A percentile compares a stretch with the other conserved stretches of the same genome.
Conservation (phyloP, 2,113 vertebrate genomes). For the Siniperca knerii region DNA sequence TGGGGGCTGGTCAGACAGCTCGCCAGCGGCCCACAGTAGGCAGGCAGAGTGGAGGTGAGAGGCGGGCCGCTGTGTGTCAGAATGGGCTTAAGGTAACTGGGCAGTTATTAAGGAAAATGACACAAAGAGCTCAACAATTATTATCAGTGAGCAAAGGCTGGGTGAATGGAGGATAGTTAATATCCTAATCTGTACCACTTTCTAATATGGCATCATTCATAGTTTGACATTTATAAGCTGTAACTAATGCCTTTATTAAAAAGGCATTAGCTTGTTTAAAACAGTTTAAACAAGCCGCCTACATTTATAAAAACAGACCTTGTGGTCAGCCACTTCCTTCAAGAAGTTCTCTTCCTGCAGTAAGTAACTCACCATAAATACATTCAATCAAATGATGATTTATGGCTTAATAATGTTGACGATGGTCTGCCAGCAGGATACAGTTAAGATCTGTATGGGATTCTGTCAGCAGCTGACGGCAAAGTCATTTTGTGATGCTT, state of each 20-base stretch:
- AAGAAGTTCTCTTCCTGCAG: not conserved
- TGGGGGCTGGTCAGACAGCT: constrained; percentile 94
- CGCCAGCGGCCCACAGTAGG: constrained; percentile 94
- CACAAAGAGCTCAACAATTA: not conserved
- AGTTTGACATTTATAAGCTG: not conserved
- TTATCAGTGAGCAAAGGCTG: not conserved
- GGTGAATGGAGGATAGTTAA: not conserved
- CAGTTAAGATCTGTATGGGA: not conserved
- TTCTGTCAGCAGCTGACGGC: constrained; percentile 15
- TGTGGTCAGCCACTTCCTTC: not conserved
- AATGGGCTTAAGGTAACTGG: constrained; percentile 96
- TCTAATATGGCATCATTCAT: not conserved
- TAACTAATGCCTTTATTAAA: not conserved
- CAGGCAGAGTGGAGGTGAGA: constrained; percentile 92
- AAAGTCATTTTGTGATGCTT: not conserved
- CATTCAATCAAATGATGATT: constrained; percentile 7
- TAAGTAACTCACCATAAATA: constrained; percentile 1
- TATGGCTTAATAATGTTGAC: not conserved
- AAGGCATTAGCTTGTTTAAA: not conserved
- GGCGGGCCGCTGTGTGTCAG: constrained; percentile 98
- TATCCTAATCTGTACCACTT: not conserved
- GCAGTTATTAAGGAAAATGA: constrained; percentile 85
- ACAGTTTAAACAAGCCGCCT: not conserved
- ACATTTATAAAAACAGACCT: not conserved
- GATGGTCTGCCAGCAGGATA: constrained; percentile 5